These are phyloP conservation scores for Echinops telfairi DNA, from an alignment of 2,113 vertebrate species.

Conservation along the genomic window DNA sequence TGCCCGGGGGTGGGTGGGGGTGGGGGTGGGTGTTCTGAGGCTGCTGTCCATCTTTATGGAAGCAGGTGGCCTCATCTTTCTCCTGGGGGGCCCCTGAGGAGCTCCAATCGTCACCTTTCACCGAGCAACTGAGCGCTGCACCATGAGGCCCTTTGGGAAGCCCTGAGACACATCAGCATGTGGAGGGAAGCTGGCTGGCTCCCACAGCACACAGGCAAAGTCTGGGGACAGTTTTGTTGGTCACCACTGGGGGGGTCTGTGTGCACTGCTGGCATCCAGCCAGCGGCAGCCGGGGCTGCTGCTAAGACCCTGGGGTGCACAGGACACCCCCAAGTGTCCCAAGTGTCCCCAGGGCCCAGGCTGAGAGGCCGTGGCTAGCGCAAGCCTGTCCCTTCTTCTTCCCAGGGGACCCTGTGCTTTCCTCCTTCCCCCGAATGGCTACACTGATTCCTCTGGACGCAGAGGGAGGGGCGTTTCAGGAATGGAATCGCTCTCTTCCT, in stretches of 20 bases:
- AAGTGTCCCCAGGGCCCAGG: too few species aligned
- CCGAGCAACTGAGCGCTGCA: too few species aligned
- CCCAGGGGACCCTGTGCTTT: neutral
- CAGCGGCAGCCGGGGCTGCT: neutral
- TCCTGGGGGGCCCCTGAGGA: too few species aligned
- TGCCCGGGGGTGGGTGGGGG: too few species aligned
- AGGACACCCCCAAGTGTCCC: neutral
- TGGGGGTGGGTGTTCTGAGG: too few species aligned
- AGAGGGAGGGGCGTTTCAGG: neutral
- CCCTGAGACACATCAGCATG: too few species aligned
- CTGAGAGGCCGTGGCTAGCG: neutral
- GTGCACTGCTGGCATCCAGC: too few species aligned
- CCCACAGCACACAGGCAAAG: neutral
- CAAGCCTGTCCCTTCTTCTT: neutral
- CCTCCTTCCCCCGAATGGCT: neutral
- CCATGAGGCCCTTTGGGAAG: too few species aligned
- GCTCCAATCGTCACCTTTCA: too few species aligned
- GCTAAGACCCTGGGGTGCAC: accelerated
- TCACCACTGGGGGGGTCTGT: neutral
- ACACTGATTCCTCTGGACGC: neutral
- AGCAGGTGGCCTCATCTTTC: too few species aligned
- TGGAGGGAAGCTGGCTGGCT: too few species aligned
- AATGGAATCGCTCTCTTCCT: slow-evolving; percentile 52
- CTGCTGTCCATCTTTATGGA: too few species aligned
- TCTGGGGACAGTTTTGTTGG: neutral